Evolutionary conservation across 2,797 vertebrate species (phyloP).

Genomic region (Gorsachius magnificus): DNA sequence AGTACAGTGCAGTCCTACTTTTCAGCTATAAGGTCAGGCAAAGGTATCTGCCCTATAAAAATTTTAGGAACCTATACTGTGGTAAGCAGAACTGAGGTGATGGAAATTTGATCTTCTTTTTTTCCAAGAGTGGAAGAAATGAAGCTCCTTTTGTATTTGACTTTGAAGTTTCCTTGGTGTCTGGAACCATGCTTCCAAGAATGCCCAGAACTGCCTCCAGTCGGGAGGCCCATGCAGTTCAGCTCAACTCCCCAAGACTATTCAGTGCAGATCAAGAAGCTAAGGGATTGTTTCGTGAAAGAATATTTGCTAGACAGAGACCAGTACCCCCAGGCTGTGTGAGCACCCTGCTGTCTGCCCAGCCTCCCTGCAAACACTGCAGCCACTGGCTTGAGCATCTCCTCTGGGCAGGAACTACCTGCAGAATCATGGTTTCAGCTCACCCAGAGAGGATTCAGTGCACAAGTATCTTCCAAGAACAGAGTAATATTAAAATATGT

Average conservation of each 20-base stretch:
- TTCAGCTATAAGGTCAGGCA: not conserved
- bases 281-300: not conserved
- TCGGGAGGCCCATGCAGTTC: not conserved
- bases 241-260: not conserved
- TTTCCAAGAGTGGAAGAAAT: not conserved
- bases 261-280: not conserved
- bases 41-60: not conserved
- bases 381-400: not conserved
- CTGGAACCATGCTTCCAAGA: not conserved
- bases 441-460: not conserved
- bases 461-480: not conserved
- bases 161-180: not conserved
- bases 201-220: fast-evolving
- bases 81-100: not conserved
- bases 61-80: not conserved
- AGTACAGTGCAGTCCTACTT: not conserved
- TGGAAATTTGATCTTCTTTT: not conserved
- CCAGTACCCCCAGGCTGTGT: not conserved
- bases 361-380: not conserved
- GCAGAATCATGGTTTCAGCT: not conserved
- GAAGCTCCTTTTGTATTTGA: fast-evolving
- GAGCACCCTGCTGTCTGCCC: not conserved
- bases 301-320: not conserved
- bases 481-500: not conserved
- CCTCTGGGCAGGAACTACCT: not conserved